Base-by-base conservation (phyloP, 2,888 invertebrate genomes). In the Pyralis farinalis region DNA sequence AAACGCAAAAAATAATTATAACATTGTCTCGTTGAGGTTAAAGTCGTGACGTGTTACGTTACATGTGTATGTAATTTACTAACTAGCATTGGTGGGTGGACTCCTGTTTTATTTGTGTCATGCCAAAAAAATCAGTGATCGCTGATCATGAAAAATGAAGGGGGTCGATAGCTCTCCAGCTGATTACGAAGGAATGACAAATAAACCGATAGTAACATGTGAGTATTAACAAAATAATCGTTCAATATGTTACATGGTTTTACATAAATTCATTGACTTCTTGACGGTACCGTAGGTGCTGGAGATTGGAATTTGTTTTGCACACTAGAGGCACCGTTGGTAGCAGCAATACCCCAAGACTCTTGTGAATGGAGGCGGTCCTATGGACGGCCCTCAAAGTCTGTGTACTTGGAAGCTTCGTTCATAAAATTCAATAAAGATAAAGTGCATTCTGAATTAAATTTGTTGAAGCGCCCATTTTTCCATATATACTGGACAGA, bases 401-500 rank as follows among this genome's bases (percentile, higher is more conserved):
- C 94, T 63, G 96, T 98, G 28, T 94, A 93, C 61, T 90, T 98
- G 41, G 94, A 95, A 58, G 96, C 95, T 6, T 93, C 92, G 43
- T 96, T 97, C 75, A 91, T 94, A 34, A 94, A 95, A 36, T 96
- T 95, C 69, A 93, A 94, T 70, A 92, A 93, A 46, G 94, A 92
- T 40, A 91, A 93, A 46, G 75, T 96, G 40, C 95, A 95, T 33
- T 92, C 93, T 46, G 94, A 93, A 71, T 93, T 94, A 81, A 94
- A 94, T 67, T 91, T 98, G 34, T 90, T 97, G 45, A 94, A 96
- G 55, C 94, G 96, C 60, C 97, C 98, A 7, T 94, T 98, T 73
- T 93, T 98, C 69, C 97, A 98, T 76, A 95, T 97, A 44, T 98
- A 95, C 79, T 97, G 98, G 94, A 97, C 96, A 12, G 98, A 98